These are phyloP conservation scores for Andrena praecox DNA, from an alignment of 2,888 invertebrate genomes.

Conservation along the genomic window DNA sequence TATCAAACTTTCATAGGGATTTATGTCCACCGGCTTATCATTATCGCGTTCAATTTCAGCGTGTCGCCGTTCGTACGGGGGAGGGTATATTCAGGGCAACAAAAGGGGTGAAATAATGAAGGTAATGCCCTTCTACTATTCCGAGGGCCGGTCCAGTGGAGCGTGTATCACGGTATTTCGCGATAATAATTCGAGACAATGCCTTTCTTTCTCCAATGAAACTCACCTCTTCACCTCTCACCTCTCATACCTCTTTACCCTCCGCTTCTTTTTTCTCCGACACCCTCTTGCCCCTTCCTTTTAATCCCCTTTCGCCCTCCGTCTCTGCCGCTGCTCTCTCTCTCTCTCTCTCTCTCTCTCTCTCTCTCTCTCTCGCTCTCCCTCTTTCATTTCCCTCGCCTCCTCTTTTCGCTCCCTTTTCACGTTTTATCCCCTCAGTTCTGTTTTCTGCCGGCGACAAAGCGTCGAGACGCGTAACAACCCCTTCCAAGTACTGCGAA, in stretches of 20 bases:
- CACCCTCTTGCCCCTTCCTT: conserved; percentile 12
- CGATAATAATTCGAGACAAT: conserved; percentile 59
- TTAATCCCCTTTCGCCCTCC: conserved; percentile 49
- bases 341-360: conserved; percentile 11
- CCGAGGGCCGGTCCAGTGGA: conserved; percentile 33
- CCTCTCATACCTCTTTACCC: conserved; percentile 7
- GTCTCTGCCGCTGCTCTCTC: conserved; percentile 18
- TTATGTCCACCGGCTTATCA: too few relatives aligned
- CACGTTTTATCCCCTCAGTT: conserved; percentile 28
- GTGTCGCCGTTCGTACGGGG: neutral
- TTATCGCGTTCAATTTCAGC: too few relatives aligned
- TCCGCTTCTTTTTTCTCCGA: neutral
- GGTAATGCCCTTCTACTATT: conserved; percentile 43
- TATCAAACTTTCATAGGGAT: neutral
- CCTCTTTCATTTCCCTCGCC: neutral
- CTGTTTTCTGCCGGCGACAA: conserved; percentile 46
- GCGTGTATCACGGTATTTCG: conserved; percentile 44
- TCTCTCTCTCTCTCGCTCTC: neutral
- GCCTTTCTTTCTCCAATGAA: conserved; percentile 45
- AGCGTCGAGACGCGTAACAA: conserved; percentile 52
- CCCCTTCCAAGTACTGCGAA: conserved; percentile 43
- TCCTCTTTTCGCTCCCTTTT: neutral
- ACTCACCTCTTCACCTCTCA: conserved; percentile 23
- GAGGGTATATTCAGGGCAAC: conserved; percentile 21
- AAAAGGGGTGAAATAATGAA: conserved; percentile 45